Evolutionary conservation across 2,797 vertebrate species (phyloP), one percentile per base, ranked within the genome.

Genomic region (Mus caroli): DNA sequence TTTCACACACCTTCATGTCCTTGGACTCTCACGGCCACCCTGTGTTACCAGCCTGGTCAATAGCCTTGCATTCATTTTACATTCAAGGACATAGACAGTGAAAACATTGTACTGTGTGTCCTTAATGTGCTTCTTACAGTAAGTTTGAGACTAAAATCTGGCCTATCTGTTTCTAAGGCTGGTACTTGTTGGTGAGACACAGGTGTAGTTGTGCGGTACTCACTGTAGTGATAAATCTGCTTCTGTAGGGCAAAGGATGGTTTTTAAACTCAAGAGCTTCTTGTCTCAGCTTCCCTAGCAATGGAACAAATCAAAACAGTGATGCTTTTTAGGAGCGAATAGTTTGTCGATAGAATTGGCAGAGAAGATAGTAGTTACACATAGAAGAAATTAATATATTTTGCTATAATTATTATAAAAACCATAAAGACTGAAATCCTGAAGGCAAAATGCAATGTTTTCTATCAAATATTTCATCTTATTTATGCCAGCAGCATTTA

Each of bases 61-160:
- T 31, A 62, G 46, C 31, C 91, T 88, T 82, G 58, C 62, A 86
- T 96, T 60, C 37, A 76, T 71, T 83, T 92, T 88, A 15, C 8
- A 60, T 69, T 75, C n/a, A 50, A 94, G 52, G 50, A 67, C 0
- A 34, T 37, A 28, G 67, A 83, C 62, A 75, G 40, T 46, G 46
- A 69, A 40, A 73, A 73, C 54, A 52, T 79, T 64, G 73, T 88
- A 15, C 10, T 56, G 14, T 17, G 1, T 60, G 6, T 62, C 92
- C 13, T 8, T 6, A 6, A 34, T 1, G 1, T 56, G 26, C 37
- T 69, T 54, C 19, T n/a, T 60, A 22, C 9, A 78, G 22, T 17
- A 73, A 75, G 37, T 40, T 12, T 37, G 34, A 67, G 50, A 64
- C 14, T 82, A 90, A 86, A 17, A 10, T 28, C 77, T 82, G 37